Percentiles rank a stretch among this genome's conserved stretches.
Evolutionary conservation across 1,140 invertebrate species (phyloP).

Genomic region (Leptoteleia sp.): DNA sequence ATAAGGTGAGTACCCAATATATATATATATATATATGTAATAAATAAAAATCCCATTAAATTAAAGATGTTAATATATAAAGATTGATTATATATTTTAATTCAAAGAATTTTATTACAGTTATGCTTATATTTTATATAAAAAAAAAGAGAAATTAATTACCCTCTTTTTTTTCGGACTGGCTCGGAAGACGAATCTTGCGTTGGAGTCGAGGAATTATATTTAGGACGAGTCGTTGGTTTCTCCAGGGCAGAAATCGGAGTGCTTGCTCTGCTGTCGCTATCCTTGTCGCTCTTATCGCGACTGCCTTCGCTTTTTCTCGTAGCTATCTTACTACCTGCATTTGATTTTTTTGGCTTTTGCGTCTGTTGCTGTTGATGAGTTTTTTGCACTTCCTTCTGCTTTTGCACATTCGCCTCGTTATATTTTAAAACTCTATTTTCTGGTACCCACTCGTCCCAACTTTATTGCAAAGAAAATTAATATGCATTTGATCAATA

Average conservation of each 20-base stretch:
- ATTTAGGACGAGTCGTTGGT: conserved; percentile 72
- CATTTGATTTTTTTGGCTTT: conserved; percentile 74
- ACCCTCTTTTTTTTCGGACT: conserved; percentile 80
- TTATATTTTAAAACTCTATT: conserved; percentile 95
- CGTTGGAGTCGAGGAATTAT: conserved; percentile 78
- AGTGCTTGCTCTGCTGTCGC: conserved; percentile 85
- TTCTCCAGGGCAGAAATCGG: conserved; percentile 80
- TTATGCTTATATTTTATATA: no score
- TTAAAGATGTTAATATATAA: not conserved
- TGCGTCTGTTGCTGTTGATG: conserved; percentile 85
- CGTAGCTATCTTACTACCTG: conserved; percentile 73
- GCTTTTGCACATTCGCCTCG: conserved; percentile 93
- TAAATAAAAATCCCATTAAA: no score
- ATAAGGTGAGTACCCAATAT: no score
- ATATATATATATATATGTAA: no score
- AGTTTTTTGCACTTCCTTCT: conserved; percentile 93
- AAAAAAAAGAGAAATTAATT: no score
- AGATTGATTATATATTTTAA: no score
- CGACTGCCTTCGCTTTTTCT: conserved; percentile 74
- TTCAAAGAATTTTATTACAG: no score
- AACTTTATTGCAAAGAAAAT: conserved; percentile 83
- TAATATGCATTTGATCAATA: not conserved
- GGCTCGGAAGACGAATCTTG: conserved; percentile 77
- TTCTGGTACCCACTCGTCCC: conserved; percentile 99
- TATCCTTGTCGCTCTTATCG: conserved; percentile 79